Base-by-base conservation (phyloP, 1,140 invertebrate genomes). In the Bombus turneri region DNA sequence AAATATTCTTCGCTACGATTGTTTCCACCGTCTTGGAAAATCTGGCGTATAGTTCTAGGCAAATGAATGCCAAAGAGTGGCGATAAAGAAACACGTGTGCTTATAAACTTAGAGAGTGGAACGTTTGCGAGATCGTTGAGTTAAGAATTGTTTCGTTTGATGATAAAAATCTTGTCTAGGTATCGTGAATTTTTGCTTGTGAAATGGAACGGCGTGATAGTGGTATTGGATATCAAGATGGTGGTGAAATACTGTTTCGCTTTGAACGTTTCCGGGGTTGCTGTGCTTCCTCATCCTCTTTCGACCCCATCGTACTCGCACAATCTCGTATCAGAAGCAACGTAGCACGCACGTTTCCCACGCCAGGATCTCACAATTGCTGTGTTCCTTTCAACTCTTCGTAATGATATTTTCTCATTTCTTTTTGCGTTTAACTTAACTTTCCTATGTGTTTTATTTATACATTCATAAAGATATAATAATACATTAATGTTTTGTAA, bases 241-340 rank as follows among this genome's bases (percentile, higher is more conserved):
- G 13, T 15, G 22, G 31, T 76, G 74, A 76, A 59, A 76, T 59
- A 59, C 47, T 59, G 47, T 59, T 59, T 34, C 68, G 68, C 39
- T 72, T 34, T 28, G 25, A 71, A 71, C 25, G 22, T 74, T 75
- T 75, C 57, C 22, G 47, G 31, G 47, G 43, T 57, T 57, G 43
- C 43, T 75, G 68, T 25, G 41, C n/a, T 75, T 31, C n/a, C 31
- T 75, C 73, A 13, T 75, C 22, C 74, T 57, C 31, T 59, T 37
- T 62, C 28, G 25, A 37, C 10, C 47, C 74, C 31, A 25, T 34
- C 18, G 47, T 53, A 59, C 53, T 25, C 47, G 12, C 25, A 75
- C 34, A 28, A 6, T 37, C 28, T 15, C 13, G 1, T 15, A 39
- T 43, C 37, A 69, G 3, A 25, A 28, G 37, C 69, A n/a, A 72